Conservation (phyloP, 2,888 invertebrate genomes). For the Cephonodes hylas region DNA sequence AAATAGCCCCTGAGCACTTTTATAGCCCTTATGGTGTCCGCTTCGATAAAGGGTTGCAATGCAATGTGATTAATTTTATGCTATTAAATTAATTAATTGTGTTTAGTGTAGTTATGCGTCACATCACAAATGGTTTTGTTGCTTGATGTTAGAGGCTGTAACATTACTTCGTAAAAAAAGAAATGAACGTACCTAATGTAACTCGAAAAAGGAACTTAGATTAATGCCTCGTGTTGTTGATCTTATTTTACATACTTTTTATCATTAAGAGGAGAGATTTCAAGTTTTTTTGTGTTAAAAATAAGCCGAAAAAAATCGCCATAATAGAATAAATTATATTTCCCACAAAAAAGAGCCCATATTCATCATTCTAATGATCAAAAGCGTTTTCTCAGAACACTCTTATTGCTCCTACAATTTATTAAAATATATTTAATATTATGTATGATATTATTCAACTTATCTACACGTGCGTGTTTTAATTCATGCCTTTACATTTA, state of each 20-base stretch:
- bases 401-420: not conserved
- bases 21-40: constrained; percentile 17
- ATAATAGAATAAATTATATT: not conserved
- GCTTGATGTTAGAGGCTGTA: too few species aligned
- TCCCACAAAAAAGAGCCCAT: not conserved
- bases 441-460: not conserved
- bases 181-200: too few species aligned
- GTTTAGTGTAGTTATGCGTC: too few species aligned
- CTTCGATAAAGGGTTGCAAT: not conserved
- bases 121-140: too few species aligned
- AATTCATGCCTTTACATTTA: not conserved
- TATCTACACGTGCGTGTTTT: not conserved
- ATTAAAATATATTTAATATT: not conserved
- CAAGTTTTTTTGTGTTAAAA: too few species aligned
- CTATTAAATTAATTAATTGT: too few species aligned
- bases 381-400: not conserved
- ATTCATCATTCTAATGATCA: not conserved
- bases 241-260: too few species aligned
- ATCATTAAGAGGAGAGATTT: too few species aligned
- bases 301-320: not conserved
- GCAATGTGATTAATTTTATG: not conserved
- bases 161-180: too few species aligned
- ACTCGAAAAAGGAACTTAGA: too few species aligned
- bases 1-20: constrained; percentile 33
- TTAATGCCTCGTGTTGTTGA: too few species aligned